These are phyloP conservation scores for Polypedilum vanderplanki DNA, from an alignment of 1,140 invertebrate genomes.

Conservation along the genomic window DNA sequence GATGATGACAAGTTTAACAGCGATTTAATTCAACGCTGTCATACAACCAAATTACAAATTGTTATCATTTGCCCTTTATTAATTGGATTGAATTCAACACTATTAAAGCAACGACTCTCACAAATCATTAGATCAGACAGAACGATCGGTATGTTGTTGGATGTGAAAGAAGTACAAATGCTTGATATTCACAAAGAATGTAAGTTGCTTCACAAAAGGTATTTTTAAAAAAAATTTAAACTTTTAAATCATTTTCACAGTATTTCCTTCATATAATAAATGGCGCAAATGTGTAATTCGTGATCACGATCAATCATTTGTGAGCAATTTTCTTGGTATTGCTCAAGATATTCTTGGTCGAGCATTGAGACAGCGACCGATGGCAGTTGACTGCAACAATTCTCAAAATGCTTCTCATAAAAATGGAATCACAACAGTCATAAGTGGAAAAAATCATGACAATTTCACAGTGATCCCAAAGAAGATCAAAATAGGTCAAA, in stretches of 20 bases:
- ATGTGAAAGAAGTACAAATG: slow-evolving; percentile 58
- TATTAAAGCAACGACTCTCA: slow-evolving; percentile 49
- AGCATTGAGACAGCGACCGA: slow-evolving; percentile 52
- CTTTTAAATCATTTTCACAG: slow-evolving; percentile 40
- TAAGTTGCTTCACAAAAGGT: slow-evolving; percentile 34
- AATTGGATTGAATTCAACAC: slow-evolving; percentile 52
- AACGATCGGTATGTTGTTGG: slow-evolving; percentile 69
- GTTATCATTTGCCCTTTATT: slow-evolving; percentile 70
- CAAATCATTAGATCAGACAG: slow-evolving; percentile 60
- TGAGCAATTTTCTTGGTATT: slow-evolving; percentile 68
- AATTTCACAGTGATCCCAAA: slow-evolving; percentile 42
- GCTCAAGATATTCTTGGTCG: slow-evolving; percentile 66
- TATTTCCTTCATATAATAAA: slow-evolving; percentile 60
- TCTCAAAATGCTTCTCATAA: neutral
- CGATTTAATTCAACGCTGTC: slow-evolving; percentile 50
- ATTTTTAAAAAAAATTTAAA: slow-evolving; percentile 31
- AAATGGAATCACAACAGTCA: slow-evolving; percentile 30
- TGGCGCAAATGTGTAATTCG: slow-evolving; percentile 69
- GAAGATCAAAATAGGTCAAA: slow-evolving; percentile 55
- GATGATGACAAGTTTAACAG: slow-evolving; percentile 58
- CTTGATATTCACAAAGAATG: slow-evolving; percentile 52
- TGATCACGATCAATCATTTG: slow-evolving; percentile 72
- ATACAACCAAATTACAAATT: slow-evolving; percentile 62
- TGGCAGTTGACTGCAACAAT: slow-evolving; percentile 38
- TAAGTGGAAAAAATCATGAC: slow-evolving; percentile 36